Percentiles rank a stretch among this genome's conserved stretches.
Evolutionary conservation across 2,113 vertebrate genomes (phyloP).

Genomic region (Spea bombifrons): DNA sequence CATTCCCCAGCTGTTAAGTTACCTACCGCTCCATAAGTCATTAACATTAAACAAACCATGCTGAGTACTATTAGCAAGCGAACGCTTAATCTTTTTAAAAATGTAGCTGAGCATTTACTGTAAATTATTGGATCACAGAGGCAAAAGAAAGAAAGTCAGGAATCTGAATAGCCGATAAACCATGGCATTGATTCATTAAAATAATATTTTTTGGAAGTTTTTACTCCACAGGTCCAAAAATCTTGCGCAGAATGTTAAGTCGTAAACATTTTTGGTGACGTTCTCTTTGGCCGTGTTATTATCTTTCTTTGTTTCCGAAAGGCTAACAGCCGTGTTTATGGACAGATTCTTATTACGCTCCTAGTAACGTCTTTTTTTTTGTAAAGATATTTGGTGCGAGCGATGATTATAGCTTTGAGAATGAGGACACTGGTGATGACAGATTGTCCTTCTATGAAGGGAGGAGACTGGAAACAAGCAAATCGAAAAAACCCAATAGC

Average conservation of each 20-base stretch:
- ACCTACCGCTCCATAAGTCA: constrained; percentile 23
- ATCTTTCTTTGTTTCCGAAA: constrained; percentile 1
- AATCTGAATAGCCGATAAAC: no score
- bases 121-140: neutral
- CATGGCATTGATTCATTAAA: no score
- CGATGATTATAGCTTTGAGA: constrained; percentile 41
- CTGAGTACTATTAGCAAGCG: constrained; percentile 2
- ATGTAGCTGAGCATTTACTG: neutral
- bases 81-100: neutral
- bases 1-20: constrained; percentile 31
- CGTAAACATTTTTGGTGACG: no score
- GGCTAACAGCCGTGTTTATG: constrained; percentile 2
- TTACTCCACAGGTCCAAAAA: no score
- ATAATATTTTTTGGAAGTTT: no score
- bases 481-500: constrained; percentile 29
- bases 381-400: constrained; percentile 38
- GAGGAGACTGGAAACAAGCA: constrained; percentile 38
- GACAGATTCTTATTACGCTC: constrained; percentile 39
- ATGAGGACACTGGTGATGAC: constrained; percentile 42
- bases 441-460: constrained; percentile 36
- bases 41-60: constrained; percentile 21
- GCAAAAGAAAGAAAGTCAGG: neutral
- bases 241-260: no score
- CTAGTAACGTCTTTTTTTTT: constrained; percentile 18
- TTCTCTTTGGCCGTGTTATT: neutral